phyloP scores from a whole-genome alignment of 35 echinoderm and acorn worm species.

The Amphiura filiformis region DNA sequence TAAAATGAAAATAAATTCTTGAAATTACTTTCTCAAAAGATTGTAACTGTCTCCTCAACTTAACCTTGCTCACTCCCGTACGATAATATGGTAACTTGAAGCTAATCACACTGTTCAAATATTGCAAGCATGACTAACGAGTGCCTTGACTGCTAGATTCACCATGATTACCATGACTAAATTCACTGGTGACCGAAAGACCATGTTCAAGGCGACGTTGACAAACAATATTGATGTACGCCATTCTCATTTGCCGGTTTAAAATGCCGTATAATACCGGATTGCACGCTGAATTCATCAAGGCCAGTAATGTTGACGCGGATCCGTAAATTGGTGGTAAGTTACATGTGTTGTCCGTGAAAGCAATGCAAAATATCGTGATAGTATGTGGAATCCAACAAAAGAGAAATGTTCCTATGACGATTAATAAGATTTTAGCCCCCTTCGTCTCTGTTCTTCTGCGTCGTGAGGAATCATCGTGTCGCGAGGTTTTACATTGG shows the following conservation, averaged over 20 bases:
- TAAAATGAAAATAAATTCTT: too few relatives aligned
- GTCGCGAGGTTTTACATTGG: too few relatives aligned
- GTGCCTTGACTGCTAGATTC: too few relatives aligned
- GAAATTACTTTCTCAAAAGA: too few relatives aligned
- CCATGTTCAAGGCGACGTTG: too few relatives aligned
- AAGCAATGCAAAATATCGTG: constrained; percentile 15
- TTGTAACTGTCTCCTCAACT: too few relatives aligned
- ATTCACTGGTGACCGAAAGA: too few relatives aligned
- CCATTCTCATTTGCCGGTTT: constrained; percentile 58
- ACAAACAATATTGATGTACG: constrained; percentile 21
- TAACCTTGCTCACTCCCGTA: too few relatives aligned
- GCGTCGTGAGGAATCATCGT: constrained; percentile 8
- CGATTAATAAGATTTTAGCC: constrained; percentile 53
- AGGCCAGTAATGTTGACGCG: constrained; percentile 56
- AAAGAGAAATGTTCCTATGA: constrained; percentile 73
- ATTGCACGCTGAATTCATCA: constrained; percentile 71
- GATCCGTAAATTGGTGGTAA: constrained; percentile 28
- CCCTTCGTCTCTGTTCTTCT: constrained; percentile 60
- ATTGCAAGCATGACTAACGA: too few relatives aligned
- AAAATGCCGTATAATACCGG: constrained; percentile 81
- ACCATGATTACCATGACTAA: too few relatives aligned
- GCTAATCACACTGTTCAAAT: too few relatives aligned
- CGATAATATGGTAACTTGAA: too few relatives aligned
- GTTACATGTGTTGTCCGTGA: not conserved
- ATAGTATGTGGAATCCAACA: constrained; percentile 74